Percentiles rank a stretch among this genome's conserved stretches.
Evolutionary conservation across 2,113 vertebrate genomes (phyloP).

Genomic region (Tachycineta bicolor): DNA sequence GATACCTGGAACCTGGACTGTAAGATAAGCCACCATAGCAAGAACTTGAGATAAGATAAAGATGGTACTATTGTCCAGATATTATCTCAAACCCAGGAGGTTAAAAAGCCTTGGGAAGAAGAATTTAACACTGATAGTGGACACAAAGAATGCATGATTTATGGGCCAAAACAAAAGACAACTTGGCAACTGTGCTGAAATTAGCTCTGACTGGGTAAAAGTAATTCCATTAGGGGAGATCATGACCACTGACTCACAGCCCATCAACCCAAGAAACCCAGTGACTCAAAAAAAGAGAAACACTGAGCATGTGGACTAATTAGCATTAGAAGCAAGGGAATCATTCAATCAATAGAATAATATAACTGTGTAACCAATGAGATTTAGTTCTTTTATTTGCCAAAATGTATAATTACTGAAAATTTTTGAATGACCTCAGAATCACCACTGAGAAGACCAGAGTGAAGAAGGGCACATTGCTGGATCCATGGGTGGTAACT

Average conservation of each 20-base stretch:
- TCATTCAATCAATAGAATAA: not conserved
- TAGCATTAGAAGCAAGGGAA: not conserved
- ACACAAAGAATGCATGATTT: not conserved
- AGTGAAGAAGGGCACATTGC: not conserved
- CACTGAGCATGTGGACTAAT: not conserved
- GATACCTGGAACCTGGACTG: not conserved
- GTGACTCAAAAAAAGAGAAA: not conserved
- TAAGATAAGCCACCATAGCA: not conserved
- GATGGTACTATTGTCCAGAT: not conserved
- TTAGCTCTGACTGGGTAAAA: not conserved
- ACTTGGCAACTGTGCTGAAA: not conserved
- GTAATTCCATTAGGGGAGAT: not conserved
- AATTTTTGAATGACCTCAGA: not conserved
- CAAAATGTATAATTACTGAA: not conserved
- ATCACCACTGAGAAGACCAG: not conserved
- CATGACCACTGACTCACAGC: rapidly evolving
- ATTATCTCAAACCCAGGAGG: not conserved
- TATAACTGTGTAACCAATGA: not conserved
- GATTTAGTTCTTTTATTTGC: not conserved
- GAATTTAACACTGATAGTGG: not conserved
- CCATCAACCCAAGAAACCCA: not conserved
- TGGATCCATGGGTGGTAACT: not conserved
- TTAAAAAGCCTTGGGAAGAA: not conserved
- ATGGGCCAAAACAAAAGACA: not conserved
- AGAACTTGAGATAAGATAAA: not conserved